Conservation (phyloP, 2,113 vertebrate genomes). For the Sciurus niger region DNA sequence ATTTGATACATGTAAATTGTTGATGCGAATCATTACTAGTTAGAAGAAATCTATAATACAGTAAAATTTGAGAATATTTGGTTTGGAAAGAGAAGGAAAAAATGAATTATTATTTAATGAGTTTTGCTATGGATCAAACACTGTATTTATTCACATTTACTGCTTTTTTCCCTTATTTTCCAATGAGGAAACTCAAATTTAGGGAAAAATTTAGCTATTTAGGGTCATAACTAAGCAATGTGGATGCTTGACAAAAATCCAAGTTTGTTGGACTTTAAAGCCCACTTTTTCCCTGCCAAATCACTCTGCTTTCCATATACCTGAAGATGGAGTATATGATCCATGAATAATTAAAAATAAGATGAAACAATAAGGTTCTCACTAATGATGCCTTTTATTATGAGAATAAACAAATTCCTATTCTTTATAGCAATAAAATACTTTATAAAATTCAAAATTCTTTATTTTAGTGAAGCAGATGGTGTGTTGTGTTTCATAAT, state of each 20-base stretch:
- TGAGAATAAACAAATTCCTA: too few relatives aligned
- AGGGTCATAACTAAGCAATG: not conserved
- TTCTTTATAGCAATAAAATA: not conserved
- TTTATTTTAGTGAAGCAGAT: slow-evolving; percentile 53
- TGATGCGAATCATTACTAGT: not conserved
- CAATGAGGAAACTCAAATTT: slow-evolving; percentile 55
- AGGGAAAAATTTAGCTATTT: slow-evolving; percentile 48
- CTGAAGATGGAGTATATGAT: not conserved
- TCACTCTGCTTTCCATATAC: not conserved
- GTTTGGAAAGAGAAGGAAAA: slow-evolving; percentile 27
- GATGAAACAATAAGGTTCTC: slow-evolving; percentile 53
- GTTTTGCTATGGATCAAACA: not conserved
- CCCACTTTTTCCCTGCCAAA: not conserved
- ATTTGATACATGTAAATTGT: slow-evolving; percentile 29
- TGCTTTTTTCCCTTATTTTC: slow-evolving; percentile 27
- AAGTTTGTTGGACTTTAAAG: slow-evolving; percentile 49
- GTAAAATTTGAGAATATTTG: slow-evolving; percentile 22
- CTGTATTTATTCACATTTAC: slow-evolving; percentile 32
- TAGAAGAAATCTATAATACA: slow-evolving; percentile 31
- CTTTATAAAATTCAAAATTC: slow-evolving; percentile 64
- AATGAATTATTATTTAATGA: slow-evolving; percentile 61
- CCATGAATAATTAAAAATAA: slow-evolving; percentile 43
- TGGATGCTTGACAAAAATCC: slow-evolving; percentile 19
- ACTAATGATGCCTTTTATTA: not conserved
- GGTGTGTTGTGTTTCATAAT: not conserved